Percentiles rank a stretch among this genome's conserved stretches.
Conservation (phyloP, 2,113 vertebrate genomes). For the Dromaius novaehollandiae region DNA sequence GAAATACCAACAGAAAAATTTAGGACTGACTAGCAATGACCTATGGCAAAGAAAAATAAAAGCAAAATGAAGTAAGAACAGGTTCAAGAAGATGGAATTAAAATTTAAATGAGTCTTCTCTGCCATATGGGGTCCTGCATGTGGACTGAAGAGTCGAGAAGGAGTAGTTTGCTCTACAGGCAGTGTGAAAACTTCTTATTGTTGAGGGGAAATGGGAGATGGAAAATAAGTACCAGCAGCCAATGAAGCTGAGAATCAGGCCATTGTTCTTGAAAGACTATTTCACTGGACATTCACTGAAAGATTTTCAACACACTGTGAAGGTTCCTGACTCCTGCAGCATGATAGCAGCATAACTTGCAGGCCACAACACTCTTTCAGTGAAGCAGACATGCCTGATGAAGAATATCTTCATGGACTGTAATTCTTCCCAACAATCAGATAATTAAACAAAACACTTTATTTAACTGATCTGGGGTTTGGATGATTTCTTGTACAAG, state of each 20-base stretch:
- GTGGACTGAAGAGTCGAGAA: neutral
- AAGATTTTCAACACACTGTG: neutral
- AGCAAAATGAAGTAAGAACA: neutral
- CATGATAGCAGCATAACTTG: neutral
- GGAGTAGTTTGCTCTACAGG: neutral
- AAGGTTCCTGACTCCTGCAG: neutral
- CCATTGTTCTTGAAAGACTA: neutral
- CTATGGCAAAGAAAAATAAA: neutral
- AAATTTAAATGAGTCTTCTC: neutral
- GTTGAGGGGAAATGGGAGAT: fast-evolving
- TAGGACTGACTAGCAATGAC: neutral
- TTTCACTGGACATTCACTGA: neutral
- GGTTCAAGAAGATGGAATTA: neutral
- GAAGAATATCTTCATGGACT: neutral
- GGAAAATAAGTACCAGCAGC: neutral
- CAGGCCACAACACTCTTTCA: neutral
- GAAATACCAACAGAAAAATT: neutral
- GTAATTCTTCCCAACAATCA: neutral
- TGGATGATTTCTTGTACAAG: neutral
- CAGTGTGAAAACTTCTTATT: neutral
- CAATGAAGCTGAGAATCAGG: neutral
- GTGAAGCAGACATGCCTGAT: neutral
- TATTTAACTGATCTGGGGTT: neutral
- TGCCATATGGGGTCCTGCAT: neutral
- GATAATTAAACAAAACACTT: neutral